Base-by-base conservation (phyloP, 2,113 vertebrate genomes). In the Clinocottus analis region DNA sequence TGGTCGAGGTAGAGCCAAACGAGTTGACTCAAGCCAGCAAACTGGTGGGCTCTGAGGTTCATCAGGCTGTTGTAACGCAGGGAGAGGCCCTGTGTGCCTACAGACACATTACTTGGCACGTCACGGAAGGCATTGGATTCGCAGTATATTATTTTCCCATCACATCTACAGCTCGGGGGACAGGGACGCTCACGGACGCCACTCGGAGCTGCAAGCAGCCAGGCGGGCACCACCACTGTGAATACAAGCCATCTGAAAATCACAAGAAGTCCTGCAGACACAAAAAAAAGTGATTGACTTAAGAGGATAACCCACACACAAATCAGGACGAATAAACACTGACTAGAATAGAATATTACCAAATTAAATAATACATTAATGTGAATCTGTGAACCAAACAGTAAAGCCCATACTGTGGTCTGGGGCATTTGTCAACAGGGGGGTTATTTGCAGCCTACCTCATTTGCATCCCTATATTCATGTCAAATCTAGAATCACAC, bases 1-100 rank as follows among this genome's bases (percentile, higher is more conserved):
- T 99, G 98, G 94, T 99, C 98, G 3, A 99, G 96, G 92, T 99
- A 99, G 37, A 99, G 96, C 98, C 98, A 99, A 45, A 99, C 96
- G 58, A 99, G 96, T 91, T 99, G 98, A 73, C 96, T 95, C 79
- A 99, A 96, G 86, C 97, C 96, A 0, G 97, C 96, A 56, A 99
- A 99, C 94, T 99, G 97, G 90, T 96, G 94, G 25, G 96, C 92
- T 80, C 96, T 95, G 27, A 99, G 96, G 93, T 93, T 96, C 82
- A 95, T 96, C 90, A 99, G 95, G 94, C 97, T 99, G 96, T 99
- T 99, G 95, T 99, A 99, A 31, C 98, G 95, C 75, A 99, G 91
- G 0, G 97, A 99, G 75, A 99, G 95, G 86, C 98, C 98, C 90
- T 99, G 98, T 5, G 97, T 97, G 83, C 97, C 96, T 3, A 95